A percentile compares a stretch with the other conserved stretches of the same genome.
phyloP scores from a whole-genome alignment of 2,113 vertebrate species.

The Orientallactaga bullata region DNA sequence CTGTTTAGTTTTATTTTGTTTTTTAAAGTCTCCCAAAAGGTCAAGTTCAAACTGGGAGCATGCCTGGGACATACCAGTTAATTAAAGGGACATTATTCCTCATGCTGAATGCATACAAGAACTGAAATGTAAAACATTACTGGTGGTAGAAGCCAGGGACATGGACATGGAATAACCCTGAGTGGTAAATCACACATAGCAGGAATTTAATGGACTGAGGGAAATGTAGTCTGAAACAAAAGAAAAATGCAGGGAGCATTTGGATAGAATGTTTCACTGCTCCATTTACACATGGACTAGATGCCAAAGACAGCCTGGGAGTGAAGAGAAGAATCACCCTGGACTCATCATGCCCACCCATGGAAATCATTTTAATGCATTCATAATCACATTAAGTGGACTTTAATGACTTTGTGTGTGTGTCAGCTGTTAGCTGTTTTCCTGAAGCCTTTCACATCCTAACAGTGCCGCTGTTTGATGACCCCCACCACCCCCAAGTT shows the following conservation, averaged over 20 bases:
- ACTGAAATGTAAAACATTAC: not conserved
- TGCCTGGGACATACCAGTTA: constrained; percentile 1
- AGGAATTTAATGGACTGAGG: not conserved
- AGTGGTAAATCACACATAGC: not conserved
- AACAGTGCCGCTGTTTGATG: not conserved
- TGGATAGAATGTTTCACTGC: not conserved
- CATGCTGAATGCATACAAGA: not conserved
- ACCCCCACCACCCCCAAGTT: accelerated
- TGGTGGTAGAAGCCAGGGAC: not conserved
- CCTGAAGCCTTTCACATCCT: not conserved
- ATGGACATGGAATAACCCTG: not conserved
- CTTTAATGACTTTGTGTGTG: not conserved
- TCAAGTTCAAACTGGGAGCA: not conserved
- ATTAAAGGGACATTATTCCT: not conserved
- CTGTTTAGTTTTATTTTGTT: not conserved
- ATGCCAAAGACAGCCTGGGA: not conserved
- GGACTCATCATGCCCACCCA: not conserved
- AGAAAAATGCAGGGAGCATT: not conserved
- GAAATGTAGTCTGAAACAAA: not conserved
- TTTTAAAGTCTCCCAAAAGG: not conserved
- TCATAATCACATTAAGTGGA: not conserved
- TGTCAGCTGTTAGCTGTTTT: not conserved
- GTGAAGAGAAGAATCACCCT: not conserved
- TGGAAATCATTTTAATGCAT: constrained; percentile 2
- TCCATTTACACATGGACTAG: not conserved